A percentile compares a stretch with the other conserved stretches of the same genome.
Evolutionary conservation across 2,888 invertebrate genomes (phyloP).

Genomic region (Notocelia uddmanniana): DNA sequence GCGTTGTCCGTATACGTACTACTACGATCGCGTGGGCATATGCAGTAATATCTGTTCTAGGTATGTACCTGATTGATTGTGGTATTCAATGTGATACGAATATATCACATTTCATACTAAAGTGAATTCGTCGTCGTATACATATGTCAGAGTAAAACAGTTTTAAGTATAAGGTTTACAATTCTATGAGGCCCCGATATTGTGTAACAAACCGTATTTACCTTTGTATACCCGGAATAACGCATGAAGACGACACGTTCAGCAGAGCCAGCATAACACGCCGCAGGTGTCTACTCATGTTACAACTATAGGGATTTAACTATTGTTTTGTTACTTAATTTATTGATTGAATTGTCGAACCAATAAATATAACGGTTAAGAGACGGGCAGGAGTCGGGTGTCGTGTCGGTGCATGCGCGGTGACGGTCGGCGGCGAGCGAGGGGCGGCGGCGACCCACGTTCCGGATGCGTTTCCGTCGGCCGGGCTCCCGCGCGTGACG

Average conservation of each 20-base stretch:
- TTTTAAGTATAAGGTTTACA: not conserved
- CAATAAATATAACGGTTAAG: not conserved
- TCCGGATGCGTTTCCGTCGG: constrained; percentile 83
- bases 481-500: constrained; percentile 79
- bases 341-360: not conserved
- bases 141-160: not conserved
- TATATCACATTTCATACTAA: constrained; percentile 4
- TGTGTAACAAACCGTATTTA: not conserved
- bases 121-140: not conserved
- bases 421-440: constrained; percentile 43
- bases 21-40: not conserved
- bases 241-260: too few species aligned
- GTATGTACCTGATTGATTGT: not conserved
- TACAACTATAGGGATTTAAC: too few species aligned
- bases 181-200: not conserved
- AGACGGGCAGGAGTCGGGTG: constrained; percentile 58
- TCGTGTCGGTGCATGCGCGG: constrained; percentile 51
- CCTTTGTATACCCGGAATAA: not conserved
- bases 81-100: too few species aligned
- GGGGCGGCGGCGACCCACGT: constrained; percentile 75
- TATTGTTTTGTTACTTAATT: too few species aligned
- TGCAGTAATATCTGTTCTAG: not conserved
- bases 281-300: too few species aligned
- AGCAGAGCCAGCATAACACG: too few species aligned
- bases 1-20: constrained; percentile 50